Base-by-base conservation (phyloP, 2,113 vertebrate genomes). In the Physeter macrocephalus region DNA sequence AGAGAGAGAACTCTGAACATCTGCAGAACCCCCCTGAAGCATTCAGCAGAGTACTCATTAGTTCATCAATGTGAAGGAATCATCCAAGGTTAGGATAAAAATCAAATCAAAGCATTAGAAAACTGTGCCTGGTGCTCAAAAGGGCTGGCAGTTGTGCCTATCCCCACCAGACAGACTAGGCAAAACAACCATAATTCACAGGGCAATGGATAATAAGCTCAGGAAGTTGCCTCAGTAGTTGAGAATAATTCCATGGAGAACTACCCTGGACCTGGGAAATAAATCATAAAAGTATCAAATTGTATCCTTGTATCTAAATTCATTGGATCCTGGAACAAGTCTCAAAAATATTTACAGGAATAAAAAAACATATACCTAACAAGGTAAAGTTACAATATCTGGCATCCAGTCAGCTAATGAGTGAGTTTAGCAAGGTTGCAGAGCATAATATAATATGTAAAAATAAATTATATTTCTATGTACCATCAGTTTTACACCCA, bases 401-500 rank as follows among this genome's bases (percentile, higher is more conserved):
- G 61, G 21, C 36, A 82, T 75, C 25, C 6, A 71, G 9, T 95
- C 74, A 90, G 71, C 72, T 62, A 75, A 74, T 25, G n/a, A 86
- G 43, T 85, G 61, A 93, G 14, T 21, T 86, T 86, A n/a, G 27
- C 52, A 84, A 88, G 34, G 10, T 41, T 88, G 13, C 5, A 34
- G 57, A 77, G 17, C 78, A 71, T 27, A 87, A 69, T 52, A 83
- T 61, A 41, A 72, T 23, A 74, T 46, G 31, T 36, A 59, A 72
- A 96, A 91, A 54, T 69, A 39, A 90, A 57, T 77, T 90, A 39
- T 62, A 95, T 88, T 91, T 93, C 31, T 78, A 54, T 49, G 49
- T 34, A 88, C 3, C 34, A 78, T 36, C 5, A 77, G 2, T 31
- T 31, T 3, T 59, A 82, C 17, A 93, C 62, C 46, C 25, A 80